These are phyloP conservation scores for Tenthredo distinguenda DNA, from an alignment of 2,888 invertebrate species.

Conservation along the genomic window DNA sequence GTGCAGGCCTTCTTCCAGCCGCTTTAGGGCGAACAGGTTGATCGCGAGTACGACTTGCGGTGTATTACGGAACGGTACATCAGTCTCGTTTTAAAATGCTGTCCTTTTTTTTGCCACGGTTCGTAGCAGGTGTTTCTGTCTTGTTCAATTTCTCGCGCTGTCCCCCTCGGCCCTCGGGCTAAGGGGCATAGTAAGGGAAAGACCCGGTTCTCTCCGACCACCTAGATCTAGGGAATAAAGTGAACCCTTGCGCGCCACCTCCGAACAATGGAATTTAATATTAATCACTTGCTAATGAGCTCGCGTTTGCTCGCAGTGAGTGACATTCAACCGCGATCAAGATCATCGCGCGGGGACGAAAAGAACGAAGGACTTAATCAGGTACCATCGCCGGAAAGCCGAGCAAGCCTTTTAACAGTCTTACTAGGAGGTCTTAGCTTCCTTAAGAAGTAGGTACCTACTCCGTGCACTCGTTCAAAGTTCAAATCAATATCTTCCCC, in stretches of 20 bases:
- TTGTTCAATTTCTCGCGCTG: conserved; percentile 2
- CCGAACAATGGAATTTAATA: conserved; percentile 71
- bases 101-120: conserved; percentile 9
- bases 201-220: background rate
- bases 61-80: conserved; percentile 39
- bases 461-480: conserved; percentile 40
- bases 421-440: conserved; percentile 57
- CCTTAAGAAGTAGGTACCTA: conserved; percentile 7
- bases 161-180: conserved; percentile 36
- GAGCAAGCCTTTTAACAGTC: conserved; percentile 56
- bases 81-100: conserved; percentile 32
- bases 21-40: conserved; percentile 32
- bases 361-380: conserved; percentile 41
- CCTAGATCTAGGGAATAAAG: conserved; percentile 4
- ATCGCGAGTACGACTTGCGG: background rate
- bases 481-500: conserved; percentile 45
- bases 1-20: conserved; percentile 14
- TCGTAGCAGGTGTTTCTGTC: conserved; percentile 30
- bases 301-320: conserved; percentile 58
- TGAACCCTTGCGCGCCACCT: conserved; percentile 51
- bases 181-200: background rate
- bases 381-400: conserved; percentile 22
- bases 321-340: conserved; percentile 45
- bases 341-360: conserved; percentile 47
- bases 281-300: conserved; percentile 76